Conservation (phyloP, 2,113 vertebrate genomes). For the Neotragus pygmaeus region DNA sequence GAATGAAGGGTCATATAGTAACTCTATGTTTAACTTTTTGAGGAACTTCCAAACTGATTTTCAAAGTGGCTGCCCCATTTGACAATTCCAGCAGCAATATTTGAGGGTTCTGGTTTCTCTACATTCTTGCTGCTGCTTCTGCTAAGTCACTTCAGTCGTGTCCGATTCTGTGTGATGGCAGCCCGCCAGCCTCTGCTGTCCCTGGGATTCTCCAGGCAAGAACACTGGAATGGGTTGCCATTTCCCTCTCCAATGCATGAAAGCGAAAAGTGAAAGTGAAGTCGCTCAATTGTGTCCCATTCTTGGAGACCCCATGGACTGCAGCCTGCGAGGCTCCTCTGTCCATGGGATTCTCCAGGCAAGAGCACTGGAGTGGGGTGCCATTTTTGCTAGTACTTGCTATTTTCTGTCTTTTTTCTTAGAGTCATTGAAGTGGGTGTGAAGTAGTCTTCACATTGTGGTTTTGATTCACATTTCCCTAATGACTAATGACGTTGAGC, state of each 20-base stretch:
- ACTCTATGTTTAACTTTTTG: not conserved
- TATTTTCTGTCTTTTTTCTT: not conserved
- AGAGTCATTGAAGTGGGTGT: not conserved
- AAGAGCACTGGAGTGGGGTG: too few relatives aligned
- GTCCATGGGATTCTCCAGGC: too few relatives aligned
- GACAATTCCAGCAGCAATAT: not conserved
- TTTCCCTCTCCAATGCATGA: too few relatives aligned
- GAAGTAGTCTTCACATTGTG: too few relatives aligned
- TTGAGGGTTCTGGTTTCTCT: not conserved
- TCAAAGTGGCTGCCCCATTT: not conserved
- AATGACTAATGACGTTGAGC: too few relatives aligned
- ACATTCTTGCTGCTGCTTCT: not conserved
- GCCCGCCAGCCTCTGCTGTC: accelerated
- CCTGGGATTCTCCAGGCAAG: not conserved
- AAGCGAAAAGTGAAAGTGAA: too few relatives aligned
- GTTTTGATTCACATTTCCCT: too few relatives aligned
- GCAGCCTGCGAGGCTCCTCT: too few relatives aligned
- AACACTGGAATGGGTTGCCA: not conserved
- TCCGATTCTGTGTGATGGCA: not conserved
- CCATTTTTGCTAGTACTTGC: not conserved
- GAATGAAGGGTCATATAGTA: not conserved
- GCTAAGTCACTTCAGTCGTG: too few relatives aligned
- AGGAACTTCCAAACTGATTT: not conserved
- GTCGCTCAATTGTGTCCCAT: too few relatives aligned
- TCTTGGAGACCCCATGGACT: too few relatives aligned